Conservation (phyloP, 2,797 vertebrate species). For the Sebastolobus altivelis region DNA sequence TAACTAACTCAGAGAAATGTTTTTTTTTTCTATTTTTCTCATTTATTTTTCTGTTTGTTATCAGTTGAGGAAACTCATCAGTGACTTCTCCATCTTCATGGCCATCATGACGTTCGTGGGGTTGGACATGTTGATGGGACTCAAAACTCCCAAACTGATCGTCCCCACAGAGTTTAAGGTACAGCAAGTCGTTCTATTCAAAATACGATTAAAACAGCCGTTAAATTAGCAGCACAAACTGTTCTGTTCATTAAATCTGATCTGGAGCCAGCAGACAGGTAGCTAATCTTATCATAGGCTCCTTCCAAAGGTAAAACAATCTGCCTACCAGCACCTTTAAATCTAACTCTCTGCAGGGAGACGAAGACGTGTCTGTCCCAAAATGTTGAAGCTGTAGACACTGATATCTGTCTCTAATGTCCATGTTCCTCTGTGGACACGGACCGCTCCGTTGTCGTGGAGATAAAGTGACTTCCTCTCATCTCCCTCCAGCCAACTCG, state of each 20-base stretch:
- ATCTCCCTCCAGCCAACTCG: constrained; percentile 89
- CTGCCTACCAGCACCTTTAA: background rate
- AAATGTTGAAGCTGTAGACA: background rate
- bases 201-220: background rate
- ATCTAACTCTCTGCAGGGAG: background rate
- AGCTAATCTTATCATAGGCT: background rate
- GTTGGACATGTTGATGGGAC: constrained; percentile 89
- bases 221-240: background rate
- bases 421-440: background rate
- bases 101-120: constrained; percentile 92
- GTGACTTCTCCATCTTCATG: constrained; percentile 97
- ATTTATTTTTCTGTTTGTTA: constrained; percentile 7
- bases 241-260: background rate
- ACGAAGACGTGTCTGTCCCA: background rate
- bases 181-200: constrained; percentile 19
- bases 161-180: constrained; percentile 92
- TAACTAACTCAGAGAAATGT: background rate
- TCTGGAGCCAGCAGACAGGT: background rate
- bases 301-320: background rate
- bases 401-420: background rate
- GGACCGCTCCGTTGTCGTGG: background rate
- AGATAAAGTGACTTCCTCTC: background rate
- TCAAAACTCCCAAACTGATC: constrained; percentile 91
- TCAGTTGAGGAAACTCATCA: constrained; percentile 94
- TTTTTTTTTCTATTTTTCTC: background rate